Base-by-base conservation (phyloP, 2,888 invertebrate genomes). In the Heliconius erato region DNA sequence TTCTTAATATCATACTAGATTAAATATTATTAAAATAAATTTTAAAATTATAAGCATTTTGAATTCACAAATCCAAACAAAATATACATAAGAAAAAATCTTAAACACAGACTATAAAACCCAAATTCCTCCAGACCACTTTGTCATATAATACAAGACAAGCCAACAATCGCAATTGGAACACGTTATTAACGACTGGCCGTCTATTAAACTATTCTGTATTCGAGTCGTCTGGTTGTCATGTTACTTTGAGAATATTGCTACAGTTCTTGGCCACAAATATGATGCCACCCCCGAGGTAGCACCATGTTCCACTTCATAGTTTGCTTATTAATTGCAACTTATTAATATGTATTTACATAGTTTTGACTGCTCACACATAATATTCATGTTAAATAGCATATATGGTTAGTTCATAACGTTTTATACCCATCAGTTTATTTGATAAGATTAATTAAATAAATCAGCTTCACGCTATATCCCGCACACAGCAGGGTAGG, bases 181-280 rank as follows among this genome's bases (percentile, higher is more conserved):
- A 82, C 77, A 84, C 81, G 84, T 74, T 79, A 84, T 78, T 81
- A 79, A 79, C 76, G 82, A 83, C 78, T 69, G 74, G 68, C 74
- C 76, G 79, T 82, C 80, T 83, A 85, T 85, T 80, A 84, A 85
- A 87, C 91, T 91, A 89, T 89, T 94, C 90, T 90, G 93, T 94
- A 94, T 94, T 92, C 94, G 89, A 88, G 90, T 82, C 85, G 91
- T 90, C 90, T 89, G 91, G 91, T 91, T 92, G 90, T 92, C 91
- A 91, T 90, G 91, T 83, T 93, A 89, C 89, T 88, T 89, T 87
- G 84, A 83, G 92, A 92, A 94, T 92, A 93, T 93, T 93, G 91
- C 90, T 90, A 88, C 88, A 88, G 88, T 88, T 91, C 88, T 91
- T 90, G 88, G 89, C 91, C 91, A 88, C 92, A 91, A 91, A 83